A percentile compares a stretch with the other conserved stretches of the same genome.
phyloP scores from a whole-genome alignment of 2,797 vertebrate species.

The Pangasius mekongensis region DNA sequence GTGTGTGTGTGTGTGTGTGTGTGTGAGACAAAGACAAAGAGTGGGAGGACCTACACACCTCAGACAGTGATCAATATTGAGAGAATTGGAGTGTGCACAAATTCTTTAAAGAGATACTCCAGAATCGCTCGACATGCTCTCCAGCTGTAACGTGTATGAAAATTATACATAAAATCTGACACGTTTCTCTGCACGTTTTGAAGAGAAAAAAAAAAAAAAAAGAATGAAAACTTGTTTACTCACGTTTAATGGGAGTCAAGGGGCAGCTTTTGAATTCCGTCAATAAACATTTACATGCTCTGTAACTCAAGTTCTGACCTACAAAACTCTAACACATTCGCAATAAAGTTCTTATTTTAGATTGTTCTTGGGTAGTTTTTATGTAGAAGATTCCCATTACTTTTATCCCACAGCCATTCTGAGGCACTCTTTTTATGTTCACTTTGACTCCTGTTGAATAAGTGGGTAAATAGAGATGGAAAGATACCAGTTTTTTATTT shows the following conservation, averaged over 20 bases:
- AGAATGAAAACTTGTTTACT: neutral
- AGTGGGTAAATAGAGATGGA: neutral
- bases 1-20: conserved; percentile 27
- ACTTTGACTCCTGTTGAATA: neutral
- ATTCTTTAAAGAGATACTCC: conserved; percentile 2
- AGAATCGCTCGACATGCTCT: neutral
- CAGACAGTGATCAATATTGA: neutral
- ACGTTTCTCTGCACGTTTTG: neutral
- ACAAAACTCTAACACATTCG: neutral
- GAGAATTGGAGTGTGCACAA: neutral
- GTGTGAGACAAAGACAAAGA: neutral
- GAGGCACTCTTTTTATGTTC: neutral
- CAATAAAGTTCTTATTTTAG: neutral
- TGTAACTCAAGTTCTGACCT: neutral
- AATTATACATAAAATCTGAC: neutral
- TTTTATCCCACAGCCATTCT: neutral
- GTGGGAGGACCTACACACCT: neutral
- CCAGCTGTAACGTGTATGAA: neutral
- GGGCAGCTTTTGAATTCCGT: neutral
- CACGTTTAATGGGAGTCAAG: neutral
- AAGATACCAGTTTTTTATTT: neutral
- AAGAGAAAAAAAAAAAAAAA: neutral
- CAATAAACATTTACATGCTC: neutral
- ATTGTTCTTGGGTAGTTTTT: too few species aligned
- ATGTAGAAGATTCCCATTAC: neutral